Evolutionary conservation across 1,140 invertebrate genomes (phyloP).

Genomic region (Battus philenor): DNA sequence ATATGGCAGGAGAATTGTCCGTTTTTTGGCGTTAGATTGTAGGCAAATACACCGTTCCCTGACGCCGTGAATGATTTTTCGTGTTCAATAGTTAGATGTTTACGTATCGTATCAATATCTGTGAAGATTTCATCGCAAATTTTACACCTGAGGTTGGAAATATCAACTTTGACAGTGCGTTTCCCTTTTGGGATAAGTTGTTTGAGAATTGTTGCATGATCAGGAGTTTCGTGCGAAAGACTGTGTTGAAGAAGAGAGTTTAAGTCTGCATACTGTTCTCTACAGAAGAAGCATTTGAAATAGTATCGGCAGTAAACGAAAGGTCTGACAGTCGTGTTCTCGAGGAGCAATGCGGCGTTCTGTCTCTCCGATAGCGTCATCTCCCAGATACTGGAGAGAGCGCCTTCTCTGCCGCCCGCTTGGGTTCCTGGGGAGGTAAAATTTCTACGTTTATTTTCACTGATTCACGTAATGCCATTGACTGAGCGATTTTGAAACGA

Average conservation of each 20-base stretch:
- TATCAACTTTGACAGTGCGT: slow-evolving; percentile 45
- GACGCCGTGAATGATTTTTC: slow-evolving; percentile 37
- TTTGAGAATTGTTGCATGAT: slow-evolving; percentile 32
- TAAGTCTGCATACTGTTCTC: slow-evolving; percentile 40
- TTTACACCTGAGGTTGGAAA: slow-evolving; percentile 43
- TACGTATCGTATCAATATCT: slow-evolving; percentile 33
- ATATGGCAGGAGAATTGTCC: slow-evolving; percentile 44
- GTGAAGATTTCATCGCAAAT: slow-evolving; percentile 27
- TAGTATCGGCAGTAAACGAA: slow-evolving; percentile 48
- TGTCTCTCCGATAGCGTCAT: slow-evolving; percentile 47
- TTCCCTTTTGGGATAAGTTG: slow-evolving; percentile 41
- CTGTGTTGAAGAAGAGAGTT: slow-evolving; percentile 35
- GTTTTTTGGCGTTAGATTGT: slow-evolving; percentile 36
- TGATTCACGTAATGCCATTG: no score
- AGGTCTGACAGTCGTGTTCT: slow-evolving; percentile 37
- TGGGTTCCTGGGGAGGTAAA: slow-evolving; percentile 41
- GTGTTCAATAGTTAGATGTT: slow-evolving; percentile 36
- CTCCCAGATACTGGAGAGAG: slow-evolving; percentile 48
- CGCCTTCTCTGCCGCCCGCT: slow-evolving; percentile 31
- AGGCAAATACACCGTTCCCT: slow-evolving; percentile 43
- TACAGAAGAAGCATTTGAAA: slow-evolving; percentile 58
- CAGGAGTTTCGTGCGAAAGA: slow-evolving; percentile 25
- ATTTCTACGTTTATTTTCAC: slow-evolving; percentile 25
- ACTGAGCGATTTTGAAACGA: no score
- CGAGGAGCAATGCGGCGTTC: slow-evolving; percentile 42